Percentiles rank a stretch among this genome's conserved stretches.
Conservation (phyloP, 2,888 invertebrate species). For the Drosophila lutescens region DNA sequence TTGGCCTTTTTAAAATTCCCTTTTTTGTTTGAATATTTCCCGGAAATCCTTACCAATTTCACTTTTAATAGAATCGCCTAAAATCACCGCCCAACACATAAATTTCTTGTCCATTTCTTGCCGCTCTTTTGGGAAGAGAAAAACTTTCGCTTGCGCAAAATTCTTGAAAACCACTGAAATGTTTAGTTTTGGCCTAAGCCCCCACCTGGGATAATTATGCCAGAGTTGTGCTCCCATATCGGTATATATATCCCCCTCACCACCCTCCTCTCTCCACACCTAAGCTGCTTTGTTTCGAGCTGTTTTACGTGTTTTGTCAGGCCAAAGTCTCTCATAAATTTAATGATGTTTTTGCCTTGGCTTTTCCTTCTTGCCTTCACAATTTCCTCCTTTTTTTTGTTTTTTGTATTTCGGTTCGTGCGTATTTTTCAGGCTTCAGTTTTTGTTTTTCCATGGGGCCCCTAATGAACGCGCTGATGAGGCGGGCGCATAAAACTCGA, state of each 20-base stretch:
- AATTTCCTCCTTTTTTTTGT: slow-evolving; percentile 10
- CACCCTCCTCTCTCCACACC: background rate
- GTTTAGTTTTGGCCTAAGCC: slow-evolving; percentile 32
- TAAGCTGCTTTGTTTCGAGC: slow-evolving; percentile 32
- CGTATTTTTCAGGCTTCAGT: slow-evolving; percentile 31
- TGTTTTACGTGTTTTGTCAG: slow-evolving; percentile 50
- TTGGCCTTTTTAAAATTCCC: no score
- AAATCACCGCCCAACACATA: background rate
- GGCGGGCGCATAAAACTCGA: slow-evolving; percentile 46
- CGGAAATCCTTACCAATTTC: background rate
- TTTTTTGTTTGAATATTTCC: no score
- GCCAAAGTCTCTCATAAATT: slow-evolving; percentile 67
- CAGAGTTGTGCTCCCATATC: slow-evolving; percentile 32
- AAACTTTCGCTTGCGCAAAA: slow-evolving; percentile 18
- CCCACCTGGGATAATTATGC: slow-evolving; percentile 36
- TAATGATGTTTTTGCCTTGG: slow-evolving; percentile 67
- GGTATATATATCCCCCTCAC: background rate
- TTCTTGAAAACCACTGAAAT: slow-evolving; percentile 14
- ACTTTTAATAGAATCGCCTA: background rate
- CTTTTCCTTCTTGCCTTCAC: slow-evolving; percentile 28
- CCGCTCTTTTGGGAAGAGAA: background rate
- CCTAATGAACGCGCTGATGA: slow-evolving; percentile 78
- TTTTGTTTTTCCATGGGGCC: slow-evolving; percentile 24
- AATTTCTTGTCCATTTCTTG: slow-evolving; percentile 1
- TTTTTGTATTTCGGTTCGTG: background rate